Base-by-base conservation (phyloP, 2,113 vertebrate species). In the Rhea pennata region DNA sequence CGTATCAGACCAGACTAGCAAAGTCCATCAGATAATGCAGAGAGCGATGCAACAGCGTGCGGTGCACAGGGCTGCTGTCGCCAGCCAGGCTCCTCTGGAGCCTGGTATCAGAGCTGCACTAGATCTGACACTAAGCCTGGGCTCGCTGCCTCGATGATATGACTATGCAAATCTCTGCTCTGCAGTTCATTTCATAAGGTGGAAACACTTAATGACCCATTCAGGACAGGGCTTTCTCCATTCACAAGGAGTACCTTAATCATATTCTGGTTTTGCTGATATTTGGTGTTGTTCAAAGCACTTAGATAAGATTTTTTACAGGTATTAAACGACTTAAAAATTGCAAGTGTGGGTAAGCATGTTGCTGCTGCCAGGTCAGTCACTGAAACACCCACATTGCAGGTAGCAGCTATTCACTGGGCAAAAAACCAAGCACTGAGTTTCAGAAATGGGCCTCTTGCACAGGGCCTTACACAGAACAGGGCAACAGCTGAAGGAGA, bases 301-400 rank as follows among this genome's bases (percentile, higher is more conserved):
- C 66, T 44, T 20, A 9, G 66, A 44, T 40, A 73, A 87, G 61
- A 85, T 89, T 93, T 93, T 80, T 79, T 84, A 79, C 48, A 89
- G 92, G 77, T 83, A 91, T 75, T 76, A 76, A 88, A 46, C 54
- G 33, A 90, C 90, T 95, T 86, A 5, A 91, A 90, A 89, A 42
- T 74, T 56, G 5, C 59, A 80, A 85, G 82, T 66, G 62, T 22
- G 56, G 42, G 72, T 29, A 31, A 88, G 88, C 21, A 15, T 26
- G 23, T 36, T 10, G 29, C 66, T 93, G 91, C 91, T 89, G 88
- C 84, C 78, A 78, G 93, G 87, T 69, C 66, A 69, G 92, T 69
- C 91, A 92, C 95, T 85, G 54, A 7, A 82, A 94, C 92, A 46
- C 95, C 96, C 87, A 95, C 90, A 5, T 29, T 80, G 82, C 84